Base-by-base conservation (phyloP, 2,113 vertebrate species). In the Blennius ocellaris region DNA sequence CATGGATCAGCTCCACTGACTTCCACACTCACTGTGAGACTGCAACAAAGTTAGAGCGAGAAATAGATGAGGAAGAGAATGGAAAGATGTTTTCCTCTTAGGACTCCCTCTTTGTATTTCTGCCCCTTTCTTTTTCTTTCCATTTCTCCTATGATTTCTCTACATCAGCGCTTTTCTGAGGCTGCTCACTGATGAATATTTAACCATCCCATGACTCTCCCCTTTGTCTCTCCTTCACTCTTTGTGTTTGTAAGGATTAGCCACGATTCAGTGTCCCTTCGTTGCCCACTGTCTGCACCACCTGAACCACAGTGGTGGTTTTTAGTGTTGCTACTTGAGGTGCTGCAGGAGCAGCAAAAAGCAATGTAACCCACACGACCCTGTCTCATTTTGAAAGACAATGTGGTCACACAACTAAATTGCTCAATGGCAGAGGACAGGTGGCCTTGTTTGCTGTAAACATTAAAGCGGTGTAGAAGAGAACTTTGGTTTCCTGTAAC, bases 21-120 rank as follows among this genome's bases (percentile, higher is more conserved):
- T 86, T 82, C 65, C 57, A 70, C 68, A 69, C 68, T 78, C 78
- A 30, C 80, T 71, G 64, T 64, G 83, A 86, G 82, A 85, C 78
- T 75, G 59, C 60, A 73, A 78, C 81, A 86, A 67, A 78, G 75
- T 83, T 81, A 44, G 51, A 58, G 57, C 43, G 83, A 78, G 69
- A 73, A 80, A 87, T 14, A 72, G 69, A 84, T 16, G 2, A 62
- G 77, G 78, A 67, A 14, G 10, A 58, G 61, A 66, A 62, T 50
- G 71, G 72, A 69, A 71, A 69, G 51, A 78, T 68, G 79, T 76
- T 74, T 66, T 67, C 82, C 86, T 87, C 2, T 0, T 66, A 83
- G 89, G 61, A 68, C 72, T 83, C 62, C 53, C 60, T 67, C 75
- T 83, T 86, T 80, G 62, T 74, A 84, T 80, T 50, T 77, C 61